A percentile compares a stretch with the other conserved stretches of the same genome.
These are phyloP conservation scores for Coenonympha arcania DNA, from an alignment of 2,888 invertebrate species.

Conservation along the genomic window DNA sequence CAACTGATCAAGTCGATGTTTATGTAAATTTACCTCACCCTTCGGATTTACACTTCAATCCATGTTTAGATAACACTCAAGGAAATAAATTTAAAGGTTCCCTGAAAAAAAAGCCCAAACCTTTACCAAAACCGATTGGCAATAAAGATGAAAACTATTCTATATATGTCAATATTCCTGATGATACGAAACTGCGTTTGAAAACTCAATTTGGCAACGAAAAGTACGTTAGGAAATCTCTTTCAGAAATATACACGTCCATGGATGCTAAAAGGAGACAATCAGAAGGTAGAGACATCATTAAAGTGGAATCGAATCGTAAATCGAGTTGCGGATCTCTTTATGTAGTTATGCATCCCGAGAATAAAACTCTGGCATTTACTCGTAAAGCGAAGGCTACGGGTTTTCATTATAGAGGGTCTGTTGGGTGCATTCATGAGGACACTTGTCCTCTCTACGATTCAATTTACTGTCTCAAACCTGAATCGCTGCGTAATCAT, in stretches of 20 bases:
- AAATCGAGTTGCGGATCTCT: background rate
- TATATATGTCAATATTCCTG: slow-evolving; percentile 37
- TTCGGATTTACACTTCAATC: no score
- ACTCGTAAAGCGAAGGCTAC: background rate
- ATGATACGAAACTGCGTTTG: slow-evolving; percentile 30
- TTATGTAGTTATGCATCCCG: slow-evolving; percentile 1
- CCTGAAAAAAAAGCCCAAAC: slow-evolving; percentile 25
- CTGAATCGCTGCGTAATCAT: slow-evolving; percentile 32
- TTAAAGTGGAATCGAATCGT: background rate
- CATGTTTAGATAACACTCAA: no score
- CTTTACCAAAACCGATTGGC: slow-evolving; percentile 18
- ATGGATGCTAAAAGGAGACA: background rate
- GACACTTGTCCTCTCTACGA: slow-evolving; percentile 38
- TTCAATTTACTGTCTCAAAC: slow-evolving; percentile 43
- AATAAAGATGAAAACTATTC: background rate
- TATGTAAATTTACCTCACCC: background rate
- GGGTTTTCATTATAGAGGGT: slow-evolving; percentile 44
- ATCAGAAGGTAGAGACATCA: background rate
- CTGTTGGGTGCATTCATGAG: slow-evolving; percentile 41
- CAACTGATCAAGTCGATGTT: background rate
- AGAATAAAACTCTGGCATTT: background rate
- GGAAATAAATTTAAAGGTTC: background rate
- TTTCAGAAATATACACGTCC: background rate
- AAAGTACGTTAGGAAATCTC: slow-evolving; percentile 4
- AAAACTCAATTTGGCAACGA: background rate